Percentiles rank a stretch among this genome's conserved stretches.
Conservation (phyloP, 1,140 invertebrate species). For the Drosophila auraria region DNA sequence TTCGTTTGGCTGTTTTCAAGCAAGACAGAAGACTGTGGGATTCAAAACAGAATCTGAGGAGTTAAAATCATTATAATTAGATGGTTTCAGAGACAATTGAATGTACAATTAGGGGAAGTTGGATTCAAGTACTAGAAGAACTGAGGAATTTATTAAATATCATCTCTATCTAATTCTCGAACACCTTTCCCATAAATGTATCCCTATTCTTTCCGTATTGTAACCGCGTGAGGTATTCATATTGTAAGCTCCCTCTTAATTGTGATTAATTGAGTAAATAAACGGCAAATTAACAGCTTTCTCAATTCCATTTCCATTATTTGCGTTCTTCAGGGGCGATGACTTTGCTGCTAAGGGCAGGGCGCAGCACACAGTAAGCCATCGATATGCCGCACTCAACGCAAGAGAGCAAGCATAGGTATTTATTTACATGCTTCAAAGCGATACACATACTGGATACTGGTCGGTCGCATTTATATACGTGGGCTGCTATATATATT, state of each 20-base stretch:
- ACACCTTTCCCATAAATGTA: background rate
- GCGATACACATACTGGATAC: background rate
- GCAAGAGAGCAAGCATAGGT: background rate
- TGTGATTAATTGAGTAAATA: constrained; percentile 23
- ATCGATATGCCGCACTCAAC: constrained; percentile 9
- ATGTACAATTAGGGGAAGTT: background rate
- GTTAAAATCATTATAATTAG: background rate
- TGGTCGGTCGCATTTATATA: background rate
- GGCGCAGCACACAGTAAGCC: background rate
- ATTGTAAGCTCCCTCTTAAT: constrained; percentile 4
- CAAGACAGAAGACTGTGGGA: background rate
- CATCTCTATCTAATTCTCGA: background rate
- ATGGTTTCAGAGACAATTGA: too few relatives aligned
- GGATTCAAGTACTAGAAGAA: too few relatives aligned
- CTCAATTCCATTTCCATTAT: constrained; percentile 19
- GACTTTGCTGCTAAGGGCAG: constrained; percentile 6
- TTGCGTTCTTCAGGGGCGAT: constrained; percentile 10
- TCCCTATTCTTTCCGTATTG: too few relatives aligned
- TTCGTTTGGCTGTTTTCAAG: background rate
- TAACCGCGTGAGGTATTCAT: background rate
- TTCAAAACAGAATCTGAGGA: background rate
- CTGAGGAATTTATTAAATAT: background rate
- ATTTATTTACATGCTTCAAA: constrained; percentile 22
- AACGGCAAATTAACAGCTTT: constrained; percentile 19
- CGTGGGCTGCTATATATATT: too few relatives aligned